Conservation (phyloP, 2,888 invertebrate species). For the Euproctis similis region DNA sequence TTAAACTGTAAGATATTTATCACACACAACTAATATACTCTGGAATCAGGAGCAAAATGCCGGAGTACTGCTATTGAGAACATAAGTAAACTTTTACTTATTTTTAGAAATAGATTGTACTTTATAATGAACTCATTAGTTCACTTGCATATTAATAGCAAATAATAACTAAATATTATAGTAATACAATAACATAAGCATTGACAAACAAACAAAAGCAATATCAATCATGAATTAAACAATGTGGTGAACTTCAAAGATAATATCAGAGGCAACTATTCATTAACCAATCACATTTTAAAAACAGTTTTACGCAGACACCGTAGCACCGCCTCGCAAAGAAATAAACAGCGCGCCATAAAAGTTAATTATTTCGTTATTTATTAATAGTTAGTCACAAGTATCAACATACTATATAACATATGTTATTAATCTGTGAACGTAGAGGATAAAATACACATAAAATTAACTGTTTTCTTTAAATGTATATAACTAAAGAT, state of each 20-base stretch:
- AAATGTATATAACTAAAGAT: constrained; percentile 2
- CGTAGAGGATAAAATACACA: constrained; percentile 2
- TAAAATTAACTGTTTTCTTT: constrained; percentile 3
- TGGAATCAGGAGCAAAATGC: too few relatives aligned
- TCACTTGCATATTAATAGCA: too few relatives aligned
- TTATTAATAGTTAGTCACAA: constrained; percentile 13
- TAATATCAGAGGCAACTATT: background rate
- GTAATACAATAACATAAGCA: too few relatives aligned
- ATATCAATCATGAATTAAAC: too few relatives aligned
- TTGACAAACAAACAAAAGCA: too few relatives aligned
- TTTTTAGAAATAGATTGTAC: too few relatives aligned
- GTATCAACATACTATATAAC: constrained; percentile 8
- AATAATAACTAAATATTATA: too few relatives aligned
- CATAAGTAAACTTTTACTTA: too few relatives aligned
- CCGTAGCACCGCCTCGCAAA: constrained; percentile 6
- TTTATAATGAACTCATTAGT: too few relatives aligned
- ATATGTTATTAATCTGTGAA: constrained; percentile 2
- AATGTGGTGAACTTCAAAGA: background rate
- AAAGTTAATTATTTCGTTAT: constrained; percentile 15
- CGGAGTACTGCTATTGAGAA: too few relatives aligned
- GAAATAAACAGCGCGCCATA: constrained; percentile 8
- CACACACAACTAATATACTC: too few relatives aligned
- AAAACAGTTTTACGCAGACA: constrained; percentile 5
- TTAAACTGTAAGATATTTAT: too few relatives aligned
- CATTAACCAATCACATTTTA: constrained; percentile 6